Percentiles rank a stretch among this genome's conserved stretches.
These are phyloP conservation scores for Pseudorhiza aurosa DNA, from an alignment of 30 jellyfish, hydroid and myxozoan species.

Conservation along the genomic window DNA sequence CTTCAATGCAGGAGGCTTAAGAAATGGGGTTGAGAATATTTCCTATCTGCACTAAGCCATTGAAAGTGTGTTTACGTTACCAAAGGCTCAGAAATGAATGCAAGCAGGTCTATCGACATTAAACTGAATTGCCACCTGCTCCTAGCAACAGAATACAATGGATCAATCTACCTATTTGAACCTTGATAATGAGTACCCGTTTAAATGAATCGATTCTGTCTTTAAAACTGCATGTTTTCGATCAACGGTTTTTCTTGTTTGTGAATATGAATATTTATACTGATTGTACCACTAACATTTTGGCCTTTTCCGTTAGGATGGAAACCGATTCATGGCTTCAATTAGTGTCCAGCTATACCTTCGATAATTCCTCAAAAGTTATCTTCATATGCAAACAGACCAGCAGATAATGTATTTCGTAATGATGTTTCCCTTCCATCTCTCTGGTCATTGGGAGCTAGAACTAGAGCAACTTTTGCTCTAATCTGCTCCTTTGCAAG, in stretches of 20 bases:
- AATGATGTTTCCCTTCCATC: too few species aligned
- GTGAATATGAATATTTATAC: neutral
- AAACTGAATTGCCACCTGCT: conserved; percentile 67
- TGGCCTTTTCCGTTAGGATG: too few species aligned
- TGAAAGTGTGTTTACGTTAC: conserved; percentile 44
- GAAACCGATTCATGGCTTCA: neutral
- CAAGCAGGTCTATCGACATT: conserved; percentile 59
- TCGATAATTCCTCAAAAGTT: too few species aligned
- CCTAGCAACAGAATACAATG: conserved; percentile 56
- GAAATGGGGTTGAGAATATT: neutral
- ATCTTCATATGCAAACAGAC: too few species aligned
- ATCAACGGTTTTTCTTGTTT: neutral
- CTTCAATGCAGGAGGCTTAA: neutral
- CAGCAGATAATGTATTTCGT: too few species aligned
- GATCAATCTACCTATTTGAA: neutral
- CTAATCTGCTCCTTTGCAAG: too few species aligned
- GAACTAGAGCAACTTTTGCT: too few species aligned
- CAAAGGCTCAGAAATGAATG: conserved; percentile 29
- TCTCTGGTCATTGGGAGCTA: too few species aligned
- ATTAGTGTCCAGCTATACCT: neutral
- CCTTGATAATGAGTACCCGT: conserved; percentile 45
- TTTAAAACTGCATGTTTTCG: neutral
- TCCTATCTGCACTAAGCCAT: conserved; percentile 4
- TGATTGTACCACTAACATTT: neutral
- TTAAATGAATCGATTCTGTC: conserved; percentile 1